Conservation (phyloP, 2,888 invertebrate species). For the Masnerella sp. region DNA sequence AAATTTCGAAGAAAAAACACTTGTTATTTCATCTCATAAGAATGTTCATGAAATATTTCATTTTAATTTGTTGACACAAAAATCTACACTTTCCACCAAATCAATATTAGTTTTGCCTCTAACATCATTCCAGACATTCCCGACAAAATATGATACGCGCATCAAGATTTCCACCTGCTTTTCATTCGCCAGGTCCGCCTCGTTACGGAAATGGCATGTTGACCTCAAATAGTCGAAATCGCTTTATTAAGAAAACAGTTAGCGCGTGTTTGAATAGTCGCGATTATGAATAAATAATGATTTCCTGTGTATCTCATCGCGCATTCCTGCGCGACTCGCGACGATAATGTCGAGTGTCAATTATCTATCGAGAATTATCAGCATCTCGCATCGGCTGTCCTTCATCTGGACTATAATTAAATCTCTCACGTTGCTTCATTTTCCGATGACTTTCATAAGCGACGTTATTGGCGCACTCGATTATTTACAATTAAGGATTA, state of each 20-base stretch:
- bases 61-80: no score
- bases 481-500: no score
- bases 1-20: no score
- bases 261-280: conserved; percentile 22
- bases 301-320: conserved; percentile 27
- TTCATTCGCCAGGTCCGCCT: conserved; percentile 8
- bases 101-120: no score
- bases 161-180: conserved; percentile 1
- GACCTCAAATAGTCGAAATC: conserved; percentile 32
- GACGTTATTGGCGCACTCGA: background rate
- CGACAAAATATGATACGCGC: background rate
- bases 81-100: no score
- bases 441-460: conserved; percentile 28
- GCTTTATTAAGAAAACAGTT: conserved; percentile 41
- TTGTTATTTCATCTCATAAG: no score
- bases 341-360: conserved; percentile 28
- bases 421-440: conserved; percentile 8
- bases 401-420: conserved; percentile 25
- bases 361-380: conserved; percentile 26
- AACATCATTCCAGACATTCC: no score
- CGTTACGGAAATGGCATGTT: conserved; percentile 21
- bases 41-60: no score
- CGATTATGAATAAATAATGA: conserved; percentile 38
- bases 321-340: conserved; percentile 6
- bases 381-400: conserved; percentile 25